Conservation (phyloP, 2,888 invertebrate genomes). For the Tetheella fluctuosa region DNA sequence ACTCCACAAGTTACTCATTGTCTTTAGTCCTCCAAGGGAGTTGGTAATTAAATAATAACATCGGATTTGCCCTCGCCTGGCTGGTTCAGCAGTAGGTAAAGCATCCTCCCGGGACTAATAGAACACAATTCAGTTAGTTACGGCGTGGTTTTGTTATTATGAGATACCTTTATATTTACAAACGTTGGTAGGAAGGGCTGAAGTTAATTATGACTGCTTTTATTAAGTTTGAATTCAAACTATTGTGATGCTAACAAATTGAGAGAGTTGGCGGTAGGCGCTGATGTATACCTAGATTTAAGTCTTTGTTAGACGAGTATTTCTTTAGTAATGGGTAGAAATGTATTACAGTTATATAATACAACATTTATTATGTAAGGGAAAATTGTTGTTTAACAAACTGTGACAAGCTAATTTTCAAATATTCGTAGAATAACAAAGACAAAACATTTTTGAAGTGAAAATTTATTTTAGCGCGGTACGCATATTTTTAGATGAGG, state of each 20-base stretch:
- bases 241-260: constrained; percentile 3
- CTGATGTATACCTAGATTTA: neutral
- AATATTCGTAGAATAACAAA: too few relatives aligned
- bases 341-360: too few relatives aligned
- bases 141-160: constrained; percentile 9
- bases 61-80: constrained; percentile 22
- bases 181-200: constrained; percentile 1
- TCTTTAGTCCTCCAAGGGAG: constrained; percentile 1
- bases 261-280: neutral
- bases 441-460: too few relatives aligned
- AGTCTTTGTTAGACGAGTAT: too few relatives aligned
- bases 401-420: too few relatives aligned
- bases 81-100: constrained; percentile 22
- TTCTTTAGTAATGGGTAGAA: too few relatives aligned
- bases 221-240: constrained; percentile 9
- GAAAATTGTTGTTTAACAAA: too few relatives aligned
- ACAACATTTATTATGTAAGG: too few relatives aligned
- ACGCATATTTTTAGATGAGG: too few relatives aligned
- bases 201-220: constrained; percentile 8
- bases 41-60: constrained; percentile 12
- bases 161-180: constrained; percentile 11
- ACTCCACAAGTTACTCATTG: neutral
- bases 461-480: too few relatives aligned
- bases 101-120: constrained; percentile 14
- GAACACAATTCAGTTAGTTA: constrained; percentile 12